Evolutionary conservation across 2,888 invertebrate genomes (phyloP).

Genomic region (Rhamphomyia laevipes): DNA sequence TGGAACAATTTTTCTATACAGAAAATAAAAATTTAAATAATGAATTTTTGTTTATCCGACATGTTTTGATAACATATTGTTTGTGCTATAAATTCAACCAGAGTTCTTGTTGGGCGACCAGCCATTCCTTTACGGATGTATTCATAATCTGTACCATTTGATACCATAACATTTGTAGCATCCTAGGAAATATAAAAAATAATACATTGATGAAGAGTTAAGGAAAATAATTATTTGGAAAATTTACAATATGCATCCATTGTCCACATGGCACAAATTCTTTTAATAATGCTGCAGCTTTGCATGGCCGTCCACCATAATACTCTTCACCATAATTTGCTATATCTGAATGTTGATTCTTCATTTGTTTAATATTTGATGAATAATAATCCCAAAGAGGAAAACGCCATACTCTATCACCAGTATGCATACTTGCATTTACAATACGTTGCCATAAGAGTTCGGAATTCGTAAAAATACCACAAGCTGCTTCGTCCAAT

Average conservation of each 20-base stretch:
- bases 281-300: slow-evolving; percentile 64
- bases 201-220: neutral
- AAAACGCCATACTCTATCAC: slow-evolving; percentile 71
- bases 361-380: too few relatives aligned
- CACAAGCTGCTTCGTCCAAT: slow-evolving; percentile 54
- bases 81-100: slow-evolving; percentile 58
- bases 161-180: slow-evolving; percentile 62
- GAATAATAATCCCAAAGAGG: slow-evolving; percentile 65
- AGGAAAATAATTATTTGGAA: neutral
- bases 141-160: slow-evolving; percentile 48
- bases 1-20: too few relatives aligned
- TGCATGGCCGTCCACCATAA: slow-evolving; percentile 49
- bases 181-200: slow-evolving; percentile 32
- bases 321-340: slow-evolving; percentile 40
- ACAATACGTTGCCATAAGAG: slow-evolving; percentile 55
- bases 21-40: too few relatives aligned
- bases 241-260: slow-evolving; percentile 62
- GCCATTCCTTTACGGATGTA: slow-evolving; percentile 56
- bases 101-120: slow-evolving; percentile 64
- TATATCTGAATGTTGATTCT: too few relatives aligned
- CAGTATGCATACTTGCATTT: slow-evolving; percentile 56
- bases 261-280: slow-evolving; percentile 57
- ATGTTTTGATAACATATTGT: slow-evolving; percentile 31
- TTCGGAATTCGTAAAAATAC: slow-evolving; percentile 60
- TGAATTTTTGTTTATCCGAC: too few relatives aligned